These are phyloP conservation scores for Adoxophyes honmai DNA, from an alignment of 1,140 invertebrate species.

Conservation along the genomic window DNA sequence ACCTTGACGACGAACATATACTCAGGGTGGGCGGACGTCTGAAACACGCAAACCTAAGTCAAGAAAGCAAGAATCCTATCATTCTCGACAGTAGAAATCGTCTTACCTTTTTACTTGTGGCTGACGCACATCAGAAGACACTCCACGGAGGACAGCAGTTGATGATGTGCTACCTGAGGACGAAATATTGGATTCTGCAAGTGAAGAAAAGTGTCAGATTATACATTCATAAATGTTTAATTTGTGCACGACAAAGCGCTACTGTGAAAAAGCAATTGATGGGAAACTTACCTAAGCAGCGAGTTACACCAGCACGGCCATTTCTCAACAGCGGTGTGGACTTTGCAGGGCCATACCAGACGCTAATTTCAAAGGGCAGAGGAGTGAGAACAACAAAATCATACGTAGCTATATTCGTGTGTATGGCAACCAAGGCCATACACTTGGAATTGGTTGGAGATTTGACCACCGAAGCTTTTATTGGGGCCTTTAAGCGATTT, in stretches of 20 bases:
- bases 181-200: slow-evolving; percentile 25
- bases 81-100: slow-evolving; percentile 13
- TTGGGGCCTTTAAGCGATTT: slow-evolving; percentile 46
- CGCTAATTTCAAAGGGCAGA: slow-evolving; percentile 11
- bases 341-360: slow-evolving; percentile 20
- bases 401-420: slow-evolving; percentile 27
- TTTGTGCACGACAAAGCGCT: slow-evolving; percentile 18
- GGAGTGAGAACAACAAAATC: slow-evolving; percentile 13
- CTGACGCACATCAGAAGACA: slow-evolving; percentile 18
- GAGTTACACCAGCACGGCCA: slow-evolving; percentile 24
- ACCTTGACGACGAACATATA: slow-evolving; percentile 8
- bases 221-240: slow-evolving; percentile 23
- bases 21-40: slow-evolving; percentile 23
- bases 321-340: slow-evolving; percentile 25
- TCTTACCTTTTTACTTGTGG: slow-evolving; percentile 20
- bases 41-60: slow-evolving; percentile 8
- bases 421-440: slow-evolving; percentile 25
- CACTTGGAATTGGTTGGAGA: slow-evolving; percentile 28
- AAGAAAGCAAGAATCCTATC: slow-evolving; percentile 18
- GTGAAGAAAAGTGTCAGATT: slow-evolving; percentile 13
- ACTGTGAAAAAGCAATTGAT: slow-evolving; percentile 18
- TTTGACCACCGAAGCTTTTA: slow-evolving; percentile 23
- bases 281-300: slow-evolving; percentile 20
- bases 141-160: slow-evolving; percentile 19
- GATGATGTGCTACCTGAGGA: slow-evolving; percentile 18